Percentiles rank a stretch among this genome's conserved stretches.
These are phyloP conservation scores for Pyxicephalus adspersus DNA, from an alignment of 2,113 vertebrate genomes.

Conservation along the genomic window DNA sequence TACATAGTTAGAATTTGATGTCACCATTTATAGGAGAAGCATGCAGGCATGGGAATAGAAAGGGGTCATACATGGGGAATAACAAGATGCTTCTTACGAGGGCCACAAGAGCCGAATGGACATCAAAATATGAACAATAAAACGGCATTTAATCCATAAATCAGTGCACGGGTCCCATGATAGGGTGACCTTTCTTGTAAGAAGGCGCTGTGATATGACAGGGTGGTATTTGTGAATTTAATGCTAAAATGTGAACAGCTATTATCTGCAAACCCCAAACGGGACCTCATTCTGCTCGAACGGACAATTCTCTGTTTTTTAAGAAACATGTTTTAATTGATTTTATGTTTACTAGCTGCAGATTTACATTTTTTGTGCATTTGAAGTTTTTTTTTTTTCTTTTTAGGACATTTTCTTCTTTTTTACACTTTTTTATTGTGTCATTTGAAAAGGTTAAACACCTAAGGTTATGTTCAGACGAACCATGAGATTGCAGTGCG, in stretches of 20 bases:
- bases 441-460: too few relatives aligned
- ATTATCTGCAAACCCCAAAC: neutral
- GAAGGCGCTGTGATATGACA: neutral
- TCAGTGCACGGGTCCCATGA: slow-evolving; percentile 41
- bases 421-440: too few relatives aligned
- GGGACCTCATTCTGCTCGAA: neutral
- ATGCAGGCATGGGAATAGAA: slow-evolving; percentile 47
- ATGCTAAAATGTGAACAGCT: neutral
- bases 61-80: slow-evolving; percentile 42
- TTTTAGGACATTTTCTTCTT: too few relatives aligned
- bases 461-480: too few relatives aligned
- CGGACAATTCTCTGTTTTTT: neutral
- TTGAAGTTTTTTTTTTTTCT: too few relatives aligned
- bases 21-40: slow-evolving; percentile 45
- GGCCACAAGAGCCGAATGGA: slow-evolving; percentile 52
- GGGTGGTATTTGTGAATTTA: slow-evolving; percentile 6
- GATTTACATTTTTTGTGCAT: too few relatives aligned
- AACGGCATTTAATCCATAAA: slow-evolving; percentile 41
- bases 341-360: too few relatives aligned
- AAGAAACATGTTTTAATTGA: too few relatives aligned
- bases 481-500: too few relatives aligned
- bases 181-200: neutral
- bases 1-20: slow-evolving; percentile 1
- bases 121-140: slow-evolving; percentile 58
- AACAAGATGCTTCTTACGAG: slow-evolving; percentile 21